Conservation (phyloP, 2,113 vertebrate genomes). For the Oostethus manadensis region DNA sequence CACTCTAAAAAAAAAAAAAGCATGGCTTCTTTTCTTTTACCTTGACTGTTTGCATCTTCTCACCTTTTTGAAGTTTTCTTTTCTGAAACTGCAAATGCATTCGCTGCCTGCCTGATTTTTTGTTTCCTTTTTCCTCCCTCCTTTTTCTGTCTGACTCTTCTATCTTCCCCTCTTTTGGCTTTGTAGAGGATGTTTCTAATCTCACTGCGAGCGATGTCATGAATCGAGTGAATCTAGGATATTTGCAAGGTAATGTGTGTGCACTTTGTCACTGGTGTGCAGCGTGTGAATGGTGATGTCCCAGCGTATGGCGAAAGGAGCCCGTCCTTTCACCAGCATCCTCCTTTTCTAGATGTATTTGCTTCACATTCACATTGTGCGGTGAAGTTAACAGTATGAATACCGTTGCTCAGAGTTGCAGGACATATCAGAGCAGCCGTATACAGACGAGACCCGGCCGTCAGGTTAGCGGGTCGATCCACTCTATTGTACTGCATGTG, state of each 20-base stretch:
- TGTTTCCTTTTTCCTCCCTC: slow-evolving; percentile 1
- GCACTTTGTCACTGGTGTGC: slow-evolving; percentile 31
- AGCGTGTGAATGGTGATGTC: slow-evolving; percentile 36
- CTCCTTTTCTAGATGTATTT: slow-evolving; percentile 2
- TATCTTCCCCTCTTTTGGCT: slow-evolving; percentile 74
- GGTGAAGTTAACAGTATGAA: slow-evolving; percentile 50
- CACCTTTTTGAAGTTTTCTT: slow-evolving; percentile 16
- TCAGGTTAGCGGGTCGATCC: slow-evolving; percentile 65
- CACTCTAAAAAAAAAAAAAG: slow-evolving; percentile 14
- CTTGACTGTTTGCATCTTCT: slow-evolving; percentile 14
- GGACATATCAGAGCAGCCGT: slow-evolving; percentile 67
- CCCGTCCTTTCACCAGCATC: slow-evolving; percentile 53
- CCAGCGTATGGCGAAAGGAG: slow-evolving; percentile 41
- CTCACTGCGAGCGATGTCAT: slow-evolving; percentile 99
- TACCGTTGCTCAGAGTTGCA: slow-evolving; percentile 71
- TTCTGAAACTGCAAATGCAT: slow-evolving; percentile 40
- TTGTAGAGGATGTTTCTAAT: slow-evolving; percentile 99
- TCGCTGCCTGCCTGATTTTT: slow-evolving; percentile 52
- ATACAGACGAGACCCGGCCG: slow-evolving; percentile 60
- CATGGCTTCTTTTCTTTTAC: slow-evolving; percentile 45
- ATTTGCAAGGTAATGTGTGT: slow-evolving; percentile 95
- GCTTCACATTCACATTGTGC: neutral
- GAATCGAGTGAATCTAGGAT: slow-evolving; percentile 99
- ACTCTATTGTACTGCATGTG: slow-evolving; percentile 59
- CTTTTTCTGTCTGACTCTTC: slow-evolving; percentile 68